Base-by-base conservation (phyloP, 2,888 invertebrate species). In the Chrysina gloriosa region DNA sequence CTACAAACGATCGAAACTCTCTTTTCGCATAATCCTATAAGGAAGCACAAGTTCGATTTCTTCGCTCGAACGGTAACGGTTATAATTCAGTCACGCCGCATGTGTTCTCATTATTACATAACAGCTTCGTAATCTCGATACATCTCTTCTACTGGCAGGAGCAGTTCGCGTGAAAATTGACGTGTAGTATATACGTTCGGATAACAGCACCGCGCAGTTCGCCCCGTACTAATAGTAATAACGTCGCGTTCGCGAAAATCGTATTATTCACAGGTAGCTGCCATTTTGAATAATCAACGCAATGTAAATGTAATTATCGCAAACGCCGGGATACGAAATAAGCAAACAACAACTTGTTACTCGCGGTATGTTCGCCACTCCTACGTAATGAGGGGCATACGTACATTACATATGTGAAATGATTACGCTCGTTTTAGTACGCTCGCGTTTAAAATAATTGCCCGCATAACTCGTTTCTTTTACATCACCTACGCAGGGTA, bases 261-360 rank as follows among this genome's bases (percentile, higher is more conserved):
- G n/a, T 50, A 25, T 23, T 52, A 61, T 42, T 25, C 27, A 29
- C 36, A 34, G 36, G 64, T 48, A 48, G 64, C 47, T 63, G 47
- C 34, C 47, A 47, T 48, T 50, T 50, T 50, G 64, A 64, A 64
- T 64, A 64, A 65, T 63, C 63, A 67, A 65, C 45, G 65, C 63
- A 65, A 67, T 69, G 70, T 61, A 65, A 71, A 71, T 71, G 67
- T 69, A 69, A 71, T 71, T 71, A 71, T 65, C 58, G 63, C 71
- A 67, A 69, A 66, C 67, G 63, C 65, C 67, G 61, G 58, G 65
- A 63, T 69, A 69, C 63, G 65, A 69, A 64, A 67, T 69, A 71
- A 69, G 67, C 69, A 69, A 67, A 69, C 69, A n/a, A n/a, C n/a
- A 63, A 63, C 66, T 66, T 65, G 69, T 69, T 71, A 71, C 67